Evolutionary conservation across 1,140 invertebrate genomes (phyloP).

Genomic region (Nephila pilipes): DNA sequence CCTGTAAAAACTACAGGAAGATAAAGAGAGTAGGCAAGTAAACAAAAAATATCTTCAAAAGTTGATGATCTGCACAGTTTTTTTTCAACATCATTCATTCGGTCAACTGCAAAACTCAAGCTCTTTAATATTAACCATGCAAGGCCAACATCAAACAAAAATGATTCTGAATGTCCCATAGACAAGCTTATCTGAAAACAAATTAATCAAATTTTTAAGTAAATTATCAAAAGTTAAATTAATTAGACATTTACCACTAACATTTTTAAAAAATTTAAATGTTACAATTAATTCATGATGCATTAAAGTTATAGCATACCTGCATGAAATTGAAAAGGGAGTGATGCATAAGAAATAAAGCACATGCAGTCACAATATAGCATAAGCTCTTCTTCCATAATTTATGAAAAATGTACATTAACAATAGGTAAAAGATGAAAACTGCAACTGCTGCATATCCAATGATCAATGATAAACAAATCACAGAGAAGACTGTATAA

Average conservation of each 20-base stretch:
- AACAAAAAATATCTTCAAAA: constrained; percentile 30
- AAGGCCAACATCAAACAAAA: constrained; percentile 78
- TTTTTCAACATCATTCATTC: constrained; percentile 44
- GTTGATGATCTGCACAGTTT: too few relatives aligned
- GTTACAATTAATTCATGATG: too few relatives aligned
- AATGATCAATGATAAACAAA: neutral
- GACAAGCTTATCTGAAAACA: neutral
- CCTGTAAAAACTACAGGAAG: constrained; percentile 78
- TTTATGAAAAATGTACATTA: neutral
- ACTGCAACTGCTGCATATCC: neutral
- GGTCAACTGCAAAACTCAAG: constrained; percentile 73
- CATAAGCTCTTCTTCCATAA: neutral
- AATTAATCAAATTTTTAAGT: neutral
- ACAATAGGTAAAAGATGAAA: neutral
- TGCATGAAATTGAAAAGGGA: neutral
- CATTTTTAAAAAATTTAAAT: too few relatives aligned
- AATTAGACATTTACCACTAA: too few relatives aligned
- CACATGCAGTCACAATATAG: neutral
- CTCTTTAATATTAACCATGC: constrained; percentile 77
- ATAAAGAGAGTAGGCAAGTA: constrained; percentile 77
- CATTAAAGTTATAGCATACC: neutral
- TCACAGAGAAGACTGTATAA: neutral
- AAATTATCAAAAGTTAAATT: too few relatives aligned
- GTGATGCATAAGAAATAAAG: constrained; percentile 12
- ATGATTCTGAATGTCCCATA: constrained; percentile 39